These are phyloP conservation scores for Chaenogobius annularis DNA, from an alignment of 2,113 vertebrate genomes.

Conservation along the genomic window DNA sequence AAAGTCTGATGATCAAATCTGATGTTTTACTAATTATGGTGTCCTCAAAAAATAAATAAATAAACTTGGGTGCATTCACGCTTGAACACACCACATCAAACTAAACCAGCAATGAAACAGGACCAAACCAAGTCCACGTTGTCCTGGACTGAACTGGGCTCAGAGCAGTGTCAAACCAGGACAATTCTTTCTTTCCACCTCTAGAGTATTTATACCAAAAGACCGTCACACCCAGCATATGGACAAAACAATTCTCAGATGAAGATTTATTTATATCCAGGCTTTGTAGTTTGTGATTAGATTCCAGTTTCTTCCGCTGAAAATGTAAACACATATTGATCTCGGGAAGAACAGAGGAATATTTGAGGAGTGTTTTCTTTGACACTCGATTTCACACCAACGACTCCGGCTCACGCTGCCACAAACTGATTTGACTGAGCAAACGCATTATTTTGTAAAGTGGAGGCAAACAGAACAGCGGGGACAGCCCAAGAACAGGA, in stretches of 20 bases:
- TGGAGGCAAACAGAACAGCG: slow-evolving; percentile 1
- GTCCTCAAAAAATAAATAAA: no score
- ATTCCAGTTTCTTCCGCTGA: slow-evolving; percentile 15
- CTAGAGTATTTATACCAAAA: neutral
- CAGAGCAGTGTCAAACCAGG: neutral
- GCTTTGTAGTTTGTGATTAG: slow-evolving; percentile 18
- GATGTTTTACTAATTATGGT: no score
- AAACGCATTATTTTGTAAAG: slow-evolving; percentile 14
- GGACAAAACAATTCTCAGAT: slow-evolving; percentile 24
- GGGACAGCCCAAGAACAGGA: neutral
- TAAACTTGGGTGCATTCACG: no score
- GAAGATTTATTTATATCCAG: neutral
- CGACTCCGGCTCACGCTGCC: slow-evolving; percentile 7
- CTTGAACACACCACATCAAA: no score
- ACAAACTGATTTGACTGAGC: slow-evolving; percentile 5
- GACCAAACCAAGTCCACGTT: neutral
- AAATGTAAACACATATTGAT: slow-evolving; percentile 40
- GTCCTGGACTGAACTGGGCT: neutral
- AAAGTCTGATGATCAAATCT: no score
- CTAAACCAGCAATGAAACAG: no score
- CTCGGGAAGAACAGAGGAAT: slow-evolving; percentile 41
- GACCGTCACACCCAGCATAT: slow-evolving; percentile 14
- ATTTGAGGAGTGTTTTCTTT: slow-evolving; percentile 23
- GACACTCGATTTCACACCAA: slow-evolving; percentile 22
- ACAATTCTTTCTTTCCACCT: no score